Evolutionary conservation across 2,797 vertebrate species (phyloP).

Genomic region (Acrossocheilus fasciatus): DNA sequence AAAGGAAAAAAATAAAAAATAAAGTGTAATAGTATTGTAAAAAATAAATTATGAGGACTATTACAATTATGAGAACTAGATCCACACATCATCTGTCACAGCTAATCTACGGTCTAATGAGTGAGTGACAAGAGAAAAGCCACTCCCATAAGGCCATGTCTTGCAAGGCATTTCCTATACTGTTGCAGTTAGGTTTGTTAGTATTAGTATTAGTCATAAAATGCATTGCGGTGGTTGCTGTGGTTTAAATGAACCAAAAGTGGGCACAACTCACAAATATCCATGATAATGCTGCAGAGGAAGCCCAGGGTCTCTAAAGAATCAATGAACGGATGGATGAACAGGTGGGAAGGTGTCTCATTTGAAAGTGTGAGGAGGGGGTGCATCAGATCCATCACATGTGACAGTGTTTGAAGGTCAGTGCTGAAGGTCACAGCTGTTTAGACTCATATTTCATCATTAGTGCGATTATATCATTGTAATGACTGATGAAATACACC

Average conservation of each 20-base stretch:
- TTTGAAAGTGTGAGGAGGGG: background rate
- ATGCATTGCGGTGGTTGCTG: background rate
- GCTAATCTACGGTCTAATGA: slow-evolving; percentile 14
- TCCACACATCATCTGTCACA: background rate
- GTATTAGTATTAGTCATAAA: background rate
- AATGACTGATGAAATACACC: background rate
- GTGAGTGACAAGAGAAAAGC: background rate
- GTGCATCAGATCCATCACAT: background rate
- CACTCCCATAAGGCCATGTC: background rate
- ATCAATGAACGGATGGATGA: background rate
- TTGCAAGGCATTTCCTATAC: background rate
- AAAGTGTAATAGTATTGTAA: too few species aligned
- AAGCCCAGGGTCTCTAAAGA: background rate
- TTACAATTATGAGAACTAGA: too few species aligned
- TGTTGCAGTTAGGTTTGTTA: background rate
- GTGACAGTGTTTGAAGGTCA: slow-evolving; percentile 11
- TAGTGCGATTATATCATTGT: background rate
- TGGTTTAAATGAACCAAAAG: background rate
- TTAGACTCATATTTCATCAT: background rate
- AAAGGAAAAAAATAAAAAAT: background rate
- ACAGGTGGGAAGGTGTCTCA: slow-evolving; percentile 21
- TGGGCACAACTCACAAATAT: background rate
- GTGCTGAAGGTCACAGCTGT: slow-evolving; percentile 1
- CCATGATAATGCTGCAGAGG: background rate
- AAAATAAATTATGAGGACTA: too few species aligned